Evolutionary conservation across 2,888 invertebrate species (phyloP).

Genomic region (Kryphioiulus occultus): DNA sequence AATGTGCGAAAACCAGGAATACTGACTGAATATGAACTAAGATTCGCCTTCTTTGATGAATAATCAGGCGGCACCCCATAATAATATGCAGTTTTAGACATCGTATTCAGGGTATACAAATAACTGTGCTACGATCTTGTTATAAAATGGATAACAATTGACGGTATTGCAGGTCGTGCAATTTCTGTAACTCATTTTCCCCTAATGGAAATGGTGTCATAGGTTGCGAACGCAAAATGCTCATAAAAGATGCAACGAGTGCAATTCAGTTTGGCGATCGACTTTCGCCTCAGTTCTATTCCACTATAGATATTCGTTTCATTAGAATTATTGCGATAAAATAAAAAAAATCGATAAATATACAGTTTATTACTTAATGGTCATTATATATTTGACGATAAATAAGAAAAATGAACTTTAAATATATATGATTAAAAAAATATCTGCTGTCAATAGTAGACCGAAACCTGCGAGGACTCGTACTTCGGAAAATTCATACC

Average conservation of each 20-base stretch:
- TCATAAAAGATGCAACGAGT: not conserved
- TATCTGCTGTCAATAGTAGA: not conserved
- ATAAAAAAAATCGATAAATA: not conserved
- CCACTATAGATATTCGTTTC: not conserved
- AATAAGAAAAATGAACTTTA: not conserved
- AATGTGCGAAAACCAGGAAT: conserved; percentile 44
- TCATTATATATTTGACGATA: not conserved
- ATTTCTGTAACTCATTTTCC: not conserved
- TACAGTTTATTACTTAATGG: conserved; percentile 8
- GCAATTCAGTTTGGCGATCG: not conserved
- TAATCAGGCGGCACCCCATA: not conserved
- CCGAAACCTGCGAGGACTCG: not conserved
- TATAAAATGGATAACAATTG: not conserved
- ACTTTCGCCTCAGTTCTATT: not conserved
- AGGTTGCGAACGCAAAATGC: not conserved
- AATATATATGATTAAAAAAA: not conserved
- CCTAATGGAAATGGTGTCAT: not conserved
- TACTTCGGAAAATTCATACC: not conserved
- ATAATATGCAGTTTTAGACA: not conserved
- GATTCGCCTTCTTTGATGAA: not conserved
- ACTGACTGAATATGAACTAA: not conserved
- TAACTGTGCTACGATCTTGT: not conserved
- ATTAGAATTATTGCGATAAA: not conserved
- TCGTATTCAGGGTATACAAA: not conserved
- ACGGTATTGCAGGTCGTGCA: not conserved